Base-by-base conservation (phyloP, 2,888 invertebrate genomes). In the Ophioninae sp. region DNA sequence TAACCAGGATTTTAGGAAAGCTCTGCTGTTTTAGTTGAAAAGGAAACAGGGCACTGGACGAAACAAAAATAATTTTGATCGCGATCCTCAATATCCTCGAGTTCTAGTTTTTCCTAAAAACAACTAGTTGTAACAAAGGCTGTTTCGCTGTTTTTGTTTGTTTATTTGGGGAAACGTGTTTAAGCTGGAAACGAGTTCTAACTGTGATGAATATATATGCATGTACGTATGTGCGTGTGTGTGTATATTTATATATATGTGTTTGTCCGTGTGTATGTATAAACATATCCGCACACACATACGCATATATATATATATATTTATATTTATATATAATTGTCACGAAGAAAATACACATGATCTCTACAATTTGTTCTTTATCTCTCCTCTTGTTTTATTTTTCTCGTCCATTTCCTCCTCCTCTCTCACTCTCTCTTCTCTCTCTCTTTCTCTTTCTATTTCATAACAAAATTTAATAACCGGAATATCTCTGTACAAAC, bases 401-500 rank as follows among this genome's bases (percentile, higher is more conserved):
- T 86, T 76, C 68, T 75, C 72, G 79, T 84, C 86, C 79, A 85
- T 81, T 86, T 79, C 81, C 63, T 67, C 80, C 85, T 78, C 78
- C 30, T 30, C 30, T 30, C 30, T 30, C 30, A 2, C 30, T 30
- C 30, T 30, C 3, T 30, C 30, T 30, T 30, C 3, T 3, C 30
- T 78, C 82, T 85, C 84, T 84, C 76, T 83, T 80, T 82, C 74
- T 85, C 83, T 87, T 79, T 84, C 84, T 76, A 84, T 89, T 89
- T 81, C 88, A 89, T 92, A 93, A 93, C 91, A 93, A 92, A 93
- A 93, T 93, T 92, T 91, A 92, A 92, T 92, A 93, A 92, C 91
- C 92, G 91, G 92, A 92, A 92, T 91, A 93, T 92, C 91, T 93
- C 92, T 93, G 92, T 93, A 93, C 92, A 92, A 93, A 93, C 91